These are phyloP conservation scores for Liparis tanakae DNA, from an alignment of 2,797 vertebrate genomes.

Conservation along the genomic window DNA sequence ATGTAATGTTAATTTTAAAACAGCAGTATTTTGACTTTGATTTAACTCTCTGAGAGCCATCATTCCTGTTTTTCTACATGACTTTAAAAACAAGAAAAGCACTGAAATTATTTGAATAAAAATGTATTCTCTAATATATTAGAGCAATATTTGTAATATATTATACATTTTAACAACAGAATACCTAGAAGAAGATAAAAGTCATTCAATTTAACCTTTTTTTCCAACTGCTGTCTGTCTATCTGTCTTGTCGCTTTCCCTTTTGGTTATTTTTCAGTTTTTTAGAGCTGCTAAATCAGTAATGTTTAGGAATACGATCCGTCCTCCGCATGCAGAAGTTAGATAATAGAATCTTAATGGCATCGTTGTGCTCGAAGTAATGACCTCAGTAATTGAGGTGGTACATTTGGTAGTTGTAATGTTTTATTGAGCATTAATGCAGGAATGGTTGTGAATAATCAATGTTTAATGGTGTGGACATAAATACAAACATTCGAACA, in stretches of 20 bases:
- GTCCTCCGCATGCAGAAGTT: constrained; percentile 1
- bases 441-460: constrained; percentile 40
- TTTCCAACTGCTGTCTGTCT: neutral
- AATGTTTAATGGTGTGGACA: constrained; percentile 46
- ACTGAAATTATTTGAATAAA: neutral
- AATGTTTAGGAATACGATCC: neutral
- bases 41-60: neutral
- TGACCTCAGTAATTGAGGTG: constrained; percentile 43
- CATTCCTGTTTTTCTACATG: neutral
- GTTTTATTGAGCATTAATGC: constrained; percentile 43
- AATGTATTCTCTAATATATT: neutral
- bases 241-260: neutral
- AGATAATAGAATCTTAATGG: constrained; percentile 59
- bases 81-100: neutral
- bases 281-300: neutral
- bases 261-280: neutral
- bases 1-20: neutral
- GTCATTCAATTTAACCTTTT: neutral
- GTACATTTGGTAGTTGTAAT: constrained; percentile 32
- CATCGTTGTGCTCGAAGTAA: constrained; percentile 37
- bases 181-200: neutral
- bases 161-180: neutral
- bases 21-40: neutral
- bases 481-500: neutral
- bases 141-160: neutral